Conservation (phyloP, 1,140 invertebrate genomes). For the Lordiphosa collinella region DNA sequence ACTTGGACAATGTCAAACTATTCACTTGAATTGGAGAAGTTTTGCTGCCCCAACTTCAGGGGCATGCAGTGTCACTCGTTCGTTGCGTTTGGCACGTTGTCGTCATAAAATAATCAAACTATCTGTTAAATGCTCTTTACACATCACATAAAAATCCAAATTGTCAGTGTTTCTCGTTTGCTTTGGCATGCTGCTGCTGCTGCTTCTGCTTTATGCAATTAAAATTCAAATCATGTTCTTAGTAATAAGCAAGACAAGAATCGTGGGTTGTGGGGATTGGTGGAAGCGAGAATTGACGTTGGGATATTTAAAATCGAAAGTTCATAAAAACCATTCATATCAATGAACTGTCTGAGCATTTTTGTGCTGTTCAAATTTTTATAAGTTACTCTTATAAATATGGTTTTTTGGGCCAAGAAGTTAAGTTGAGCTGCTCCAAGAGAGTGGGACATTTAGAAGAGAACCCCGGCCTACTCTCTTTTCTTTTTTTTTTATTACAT, state of each 20-base stretch:
- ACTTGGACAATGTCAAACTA: constrained; percentile 17
- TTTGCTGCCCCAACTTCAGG: constrained; percentile 18
- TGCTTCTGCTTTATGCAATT: constrained; percentile 20
- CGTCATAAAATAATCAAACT: constrained; percentile 67
- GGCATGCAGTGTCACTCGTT: constrained; percentile 27
- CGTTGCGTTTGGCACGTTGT: constrained; percentile 56
- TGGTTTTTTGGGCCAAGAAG: no score
- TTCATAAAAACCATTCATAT: constrained; percentile 14
- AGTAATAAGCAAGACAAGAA: not conserved
- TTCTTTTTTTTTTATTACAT: no score
- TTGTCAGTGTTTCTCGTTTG: not conserved
- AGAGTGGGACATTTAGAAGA: no score
- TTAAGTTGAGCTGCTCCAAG: no score
- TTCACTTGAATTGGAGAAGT: constrained; percentile 15
- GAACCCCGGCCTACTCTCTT: no score
- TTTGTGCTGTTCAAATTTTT: no score
- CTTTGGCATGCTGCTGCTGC: not conserved
- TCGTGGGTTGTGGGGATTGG: not conserved
- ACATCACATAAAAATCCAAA: constrained; percentile 46
- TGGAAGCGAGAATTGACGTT: constrained; percentile 17
- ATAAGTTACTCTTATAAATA: no score
- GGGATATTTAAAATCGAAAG: constrained; percentile 30
- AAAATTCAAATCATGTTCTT: constrained; percentile 56
- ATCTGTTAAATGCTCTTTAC: constrained; percentile 64
- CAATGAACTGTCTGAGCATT: constrained; percentile 7